phyloP scores from a whole-genome alignment of 2,113 vertebrate genomes.

The Neopipo cinnamomea region DNA sequence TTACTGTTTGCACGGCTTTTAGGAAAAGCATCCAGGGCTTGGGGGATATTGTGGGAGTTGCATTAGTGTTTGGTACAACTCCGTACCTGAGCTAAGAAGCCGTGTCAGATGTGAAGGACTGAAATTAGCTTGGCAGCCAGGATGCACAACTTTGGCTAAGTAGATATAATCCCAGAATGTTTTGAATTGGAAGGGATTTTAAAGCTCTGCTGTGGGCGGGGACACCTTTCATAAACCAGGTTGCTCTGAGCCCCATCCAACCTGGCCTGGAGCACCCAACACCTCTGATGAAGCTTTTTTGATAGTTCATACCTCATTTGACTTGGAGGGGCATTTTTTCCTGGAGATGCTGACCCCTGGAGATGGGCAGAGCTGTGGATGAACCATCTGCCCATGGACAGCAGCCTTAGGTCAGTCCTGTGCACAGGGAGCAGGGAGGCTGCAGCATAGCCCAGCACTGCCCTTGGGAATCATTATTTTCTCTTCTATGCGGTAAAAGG shows the following conservation, averaged over 20 bases:
- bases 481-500: not conserved
- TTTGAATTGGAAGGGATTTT: not conserved
- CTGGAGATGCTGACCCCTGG: not conserved
- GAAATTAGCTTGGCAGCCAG: not conserved
- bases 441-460: not conserved
- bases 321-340: rapidly evolving
- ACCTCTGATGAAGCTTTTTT: not conserved
- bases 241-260: not conserved
- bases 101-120: not conserved
- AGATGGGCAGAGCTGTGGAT: not conserved
- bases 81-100: not conserved
- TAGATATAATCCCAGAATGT: not conserved
- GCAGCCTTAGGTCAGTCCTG: not conserved
- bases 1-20: not conserved
- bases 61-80: not conserved
- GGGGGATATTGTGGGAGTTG: not conserved
- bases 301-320: not conserved
- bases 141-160: not conserved
- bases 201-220: not conserved
- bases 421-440: not conserved
- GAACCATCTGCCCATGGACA: not conserved
- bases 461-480: not conserved
- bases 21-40: not conserved
- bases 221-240: not conserved
- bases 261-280: not conserved